These are phyloP conservation scores for Plebejus anna DNA, from an alignment of 2,888 invertebrate species.

Conservation along the genomic window DNA sequence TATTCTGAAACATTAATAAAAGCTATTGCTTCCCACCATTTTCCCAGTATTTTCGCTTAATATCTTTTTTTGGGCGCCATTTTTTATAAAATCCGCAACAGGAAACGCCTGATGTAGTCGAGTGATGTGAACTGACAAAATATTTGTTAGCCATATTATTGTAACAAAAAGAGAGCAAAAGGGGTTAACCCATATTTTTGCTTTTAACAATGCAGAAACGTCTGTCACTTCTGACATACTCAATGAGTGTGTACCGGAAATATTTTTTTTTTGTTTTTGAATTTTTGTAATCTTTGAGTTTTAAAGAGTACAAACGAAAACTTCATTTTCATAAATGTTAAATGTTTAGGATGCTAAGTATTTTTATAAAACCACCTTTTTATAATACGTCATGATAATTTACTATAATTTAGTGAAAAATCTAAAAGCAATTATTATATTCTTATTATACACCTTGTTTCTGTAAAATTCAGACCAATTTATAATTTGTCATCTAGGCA, in stretches of 20 bases:
- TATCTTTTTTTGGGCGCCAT: not conserved
- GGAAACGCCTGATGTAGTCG: constrained; percentile 16
- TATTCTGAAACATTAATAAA: not conserved
- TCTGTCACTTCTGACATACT: not conserved
- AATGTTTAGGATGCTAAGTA: not conserved
- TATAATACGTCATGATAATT: too few species aligned
- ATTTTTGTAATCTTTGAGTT: not conserved
- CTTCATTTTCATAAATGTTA: not conserved
- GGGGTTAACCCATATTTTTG: not conserved
- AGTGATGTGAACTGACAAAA: constrained; percentile 14
- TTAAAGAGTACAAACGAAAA: too few species aligned
- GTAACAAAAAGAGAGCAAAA: constrained; percentile 26
- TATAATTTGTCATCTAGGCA: not conserved
- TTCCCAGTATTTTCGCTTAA: not conserved
- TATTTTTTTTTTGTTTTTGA: not conserved
- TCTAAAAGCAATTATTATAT: too few species aligned
- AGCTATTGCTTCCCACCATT: constrained; percentile 1
- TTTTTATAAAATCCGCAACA: not conserved
- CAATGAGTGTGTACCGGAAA: not conserved
- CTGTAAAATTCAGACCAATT: too few species aligned
- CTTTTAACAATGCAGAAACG: constrained; percentile 6
- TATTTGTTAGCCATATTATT: constrained; percentile 5
- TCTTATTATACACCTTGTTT: too few species aligned
- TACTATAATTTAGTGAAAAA: too few species aligned
- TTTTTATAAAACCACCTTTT: not conserved